Evolutionary conservation across 2,113 vertebrate genomes (phyloP), one percentile per base, ranked within the genome.

Genomic region (Xenopus tropicalis): DNA sequence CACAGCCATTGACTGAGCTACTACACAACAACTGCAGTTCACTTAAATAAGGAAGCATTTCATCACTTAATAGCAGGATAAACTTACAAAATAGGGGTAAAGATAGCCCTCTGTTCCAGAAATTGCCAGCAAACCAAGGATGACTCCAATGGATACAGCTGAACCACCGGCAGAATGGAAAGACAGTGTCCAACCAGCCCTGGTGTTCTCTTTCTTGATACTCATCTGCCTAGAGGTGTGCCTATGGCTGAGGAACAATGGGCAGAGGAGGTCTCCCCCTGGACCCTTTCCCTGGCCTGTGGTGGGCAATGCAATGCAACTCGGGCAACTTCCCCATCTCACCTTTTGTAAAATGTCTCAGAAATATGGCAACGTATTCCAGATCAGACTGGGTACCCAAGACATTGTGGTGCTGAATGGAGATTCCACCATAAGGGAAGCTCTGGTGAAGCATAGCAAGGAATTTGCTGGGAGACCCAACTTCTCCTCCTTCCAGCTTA

Each of bases 391-490:
- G 48, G 94, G 94, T n/a, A 72, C 73, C 64, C 92, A 84, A 23
- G 83, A 88, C 24, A 82, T 93, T 1, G 90, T 94, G 85, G 94
- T 95, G 43, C 88, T 95, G 51, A 93, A 92, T 25, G 92, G 93
- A 42, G 88, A 89, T 46, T 73, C 65, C 1, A 86, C 83, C 8
- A 94, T 95, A 65, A 87, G 85, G 37, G 81, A 90, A 76, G 93
- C 94, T 1, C 82, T 95, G 63, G 78, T 95, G 25, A 82, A 88
- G 65, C 84, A 85, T 79, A 87, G 90, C 69, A 76, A 69, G 1
- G 90, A 88, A 43, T 95, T 95, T 74, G 93, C 94, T 14, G 93
- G 93, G 67, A 85, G 93, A 83, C 94, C 94, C 0, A 90, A 94
- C 65, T 95, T 95, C 80, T 79, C 82, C 0, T 94, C 93, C 11